Percentiles rank a stretch among this genome's conserved stretches.
Conservation (phyloP, 2,113 vertebrate genomes). For the Rhizomys pruinosus region DNA sequence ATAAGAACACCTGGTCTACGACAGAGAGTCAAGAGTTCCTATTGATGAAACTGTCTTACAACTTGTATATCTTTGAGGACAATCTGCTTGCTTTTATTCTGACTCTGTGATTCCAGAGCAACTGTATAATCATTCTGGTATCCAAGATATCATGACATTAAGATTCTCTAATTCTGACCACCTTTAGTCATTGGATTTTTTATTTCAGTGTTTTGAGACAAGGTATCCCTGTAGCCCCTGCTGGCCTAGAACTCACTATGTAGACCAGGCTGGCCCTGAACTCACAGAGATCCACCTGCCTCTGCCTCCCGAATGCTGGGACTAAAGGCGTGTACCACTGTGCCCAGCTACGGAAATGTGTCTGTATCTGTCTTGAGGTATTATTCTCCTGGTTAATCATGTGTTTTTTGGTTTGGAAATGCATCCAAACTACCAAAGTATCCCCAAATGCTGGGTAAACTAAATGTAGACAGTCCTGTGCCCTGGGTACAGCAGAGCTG, state of each 20-base stretch:
- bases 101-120: conserved; percentile 19
- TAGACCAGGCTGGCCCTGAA: too few species aligned
- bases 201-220: neutral
- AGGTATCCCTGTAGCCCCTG: neutral
- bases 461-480: conserved; percentile 8
- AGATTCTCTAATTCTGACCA: neutral
- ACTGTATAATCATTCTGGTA: neutral
- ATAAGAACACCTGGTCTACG: neutral
- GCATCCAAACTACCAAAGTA: neutral
- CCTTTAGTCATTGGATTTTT: too few species aligned
- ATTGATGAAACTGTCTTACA: neutral
- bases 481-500: too few species aligned
- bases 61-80: neutral
- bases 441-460: neutral
- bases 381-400: neutral
- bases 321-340: too few species aligned
- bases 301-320: too few species aligned
- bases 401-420: neutral
- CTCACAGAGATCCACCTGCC: too few species aligned
- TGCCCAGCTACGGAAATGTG: too few species aligned
- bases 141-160: neutral
- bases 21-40: neutral
- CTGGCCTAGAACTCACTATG: too few species aligned
- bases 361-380: neutral
- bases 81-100: neutral